phyloP scores from a whole-genome alignment of 1,140 invertebrate genomes.

The Monochamus saltuarius region DNA sequence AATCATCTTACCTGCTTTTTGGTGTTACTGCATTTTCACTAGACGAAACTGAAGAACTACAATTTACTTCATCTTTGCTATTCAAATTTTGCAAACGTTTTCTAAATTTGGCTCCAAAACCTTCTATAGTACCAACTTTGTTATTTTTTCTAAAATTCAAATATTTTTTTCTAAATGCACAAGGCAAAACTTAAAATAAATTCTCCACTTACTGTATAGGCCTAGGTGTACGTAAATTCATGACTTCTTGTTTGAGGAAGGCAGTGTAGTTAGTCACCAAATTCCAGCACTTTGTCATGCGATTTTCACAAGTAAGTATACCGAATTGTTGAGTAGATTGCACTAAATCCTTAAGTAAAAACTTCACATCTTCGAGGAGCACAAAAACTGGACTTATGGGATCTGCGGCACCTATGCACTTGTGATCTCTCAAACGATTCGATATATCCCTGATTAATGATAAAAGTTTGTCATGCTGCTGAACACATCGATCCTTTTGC shows the following conservation, averaged over 20 bases:
- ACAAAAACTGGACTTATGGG: conserved; percentile 30
- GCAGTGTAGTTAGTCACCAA: conserved; percentile 31
- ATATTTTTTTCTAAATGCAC: no score
- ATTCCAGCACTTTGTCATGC: conserved; percentile 30
- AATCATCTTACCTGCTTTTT: no score
- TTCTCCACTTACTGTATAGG: no score
- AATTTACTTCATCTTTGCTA: no score
- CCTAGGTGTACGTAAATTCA: not conserved
- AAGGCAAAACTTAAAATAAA: no score
- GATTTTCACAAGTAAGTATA: conserved; percentile 27
- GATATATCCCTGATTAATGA: conserved; percentile 28
- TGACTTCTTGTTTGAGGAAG: conserved; percentile 22
- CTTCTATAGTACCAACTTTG: no score
- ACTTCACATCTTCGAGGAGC: conserved; percentile 29
- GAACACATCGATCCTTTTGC: conserved; percentile 23
- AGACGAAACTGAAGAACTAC: no score
- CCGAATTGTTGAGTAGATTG: conserved; percentile 29
- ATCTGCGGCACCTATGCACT: conserved; percentile 21
- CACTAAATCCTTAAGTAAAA: conserved; percentile 20
- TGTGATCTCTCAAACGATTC: conserved; percentile 18
- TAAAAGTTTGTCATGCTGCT: conserved; percentile 18
- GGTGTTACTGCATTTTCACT: no score
- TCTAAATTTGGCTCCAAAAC: no score
- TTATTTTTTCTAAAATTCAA: no score
- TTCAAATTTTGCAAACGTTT: no score